phyloP scores from a whole-genome alignment of 2,888 invertebrate species.

The Aleiodes testaceus region DNA sequence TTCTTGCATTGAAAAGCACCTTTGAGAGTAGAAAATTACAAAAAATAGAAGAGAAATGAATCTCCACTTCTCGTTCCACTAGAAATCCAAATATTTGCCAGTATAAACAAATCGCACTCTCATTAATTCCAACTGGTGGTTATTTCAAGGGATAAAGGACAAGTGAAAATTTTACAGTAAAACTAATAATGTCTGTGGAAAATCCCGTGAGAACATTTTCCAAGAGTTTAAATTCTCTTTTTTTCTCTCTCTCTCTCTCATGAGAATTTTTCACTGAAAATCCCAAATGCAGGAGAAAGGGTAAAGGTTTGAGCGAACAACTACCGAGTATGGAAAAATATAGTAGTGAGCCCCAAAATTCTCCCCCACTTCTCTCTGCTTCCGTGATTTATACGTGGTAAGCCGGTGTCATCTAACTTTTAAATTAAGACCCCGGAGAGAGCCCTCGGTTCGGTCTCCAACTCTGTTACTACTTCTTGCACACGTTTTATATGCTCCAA shows the following conservation, averaged over 20 bases:
- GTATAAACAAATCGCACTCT: conserved; percentile 28
- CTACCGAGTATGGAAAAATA: not conserved
- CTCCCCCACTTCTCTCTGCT: no score
- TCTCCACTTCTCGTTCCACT: conserved; percentile 12
- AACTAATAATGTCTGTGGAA: conserved; percentile 14
- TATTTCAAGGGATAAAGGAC: conserved; percentile 10
- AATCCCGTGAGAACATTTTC: conserved; percentile 17
- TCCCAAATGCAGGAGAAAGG: conserved; percentile 13
- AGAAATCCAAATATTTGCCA: conserved; percentile 26
- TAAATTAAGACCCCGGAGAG: conserved; percentile 60
- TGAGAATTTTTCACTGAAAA: conserved; percentile 19
- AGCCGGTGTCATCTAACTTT: conserved; percentile 64
- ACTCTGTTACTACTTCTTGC: conserved; percentile 34
- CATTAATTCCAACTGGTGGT: conserved; percentile 23
- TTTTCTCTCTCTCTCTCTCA: not conserved
- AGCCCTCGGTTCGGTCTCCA: conserved; percentile 38
- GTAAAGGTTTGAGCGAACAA: conserved; percentile 15
- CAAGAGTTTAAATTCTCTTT: not conserved
- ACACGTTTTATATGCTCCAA: conserved; percentile 5
- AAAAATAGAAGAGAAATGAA: not conserved
- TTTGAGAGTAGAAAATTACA: not conserved
- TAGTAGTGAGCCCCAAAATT: no score
- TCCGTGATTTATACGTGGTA: conserved; percentile 57
- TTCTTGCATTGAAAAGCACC: not conserved
- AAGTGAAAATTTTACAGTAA: conserved; percentile 10